phyloP scores from a whole-genome alignment of 2,888 invertebrate species.

The Petrolisthes manimaculis region DNA sequence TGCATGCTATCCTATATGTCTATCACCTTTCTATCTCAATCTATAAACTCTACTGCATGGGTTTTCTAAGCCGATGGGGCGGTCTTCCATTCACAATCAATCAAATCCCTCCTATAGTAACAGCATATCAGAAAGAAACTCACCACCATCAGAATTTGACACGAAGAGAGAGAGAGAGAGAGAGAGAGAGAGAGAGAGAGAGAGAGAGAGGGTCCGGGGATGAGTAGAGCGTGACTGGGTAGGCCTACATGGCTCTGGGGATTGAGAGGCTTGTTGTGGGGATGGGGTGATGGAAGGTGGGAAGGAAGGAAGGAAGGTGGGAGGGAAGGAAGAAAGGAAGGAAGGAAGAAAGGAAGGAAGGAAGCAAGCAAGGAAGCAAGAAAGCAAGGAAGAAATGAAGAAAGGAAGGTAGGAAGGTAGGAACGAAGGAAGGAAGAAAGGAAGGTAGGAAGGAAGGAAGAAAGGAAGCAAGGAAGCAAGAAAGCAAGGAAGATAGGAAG shows the following conservation, averaged over 20 bases:
- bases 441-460: background rate
- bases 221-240: background rate
- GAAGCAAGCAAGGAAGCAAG: background rate
- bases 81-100: too few relatives aligned
- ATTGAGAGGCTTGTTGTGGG: background rate
- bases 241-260: background rate
- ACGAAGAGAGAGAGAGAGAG: background rate
- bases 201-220: background rate
- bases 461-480: background rate
- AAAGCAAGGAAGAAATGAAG: background rate
- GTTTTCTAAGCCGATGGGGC: too few relatives aligned
- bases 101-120: background rate
- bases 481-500: background rate
- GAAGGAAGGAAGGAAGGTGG: background rate
- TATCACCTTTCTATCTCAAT: too few relatives aligned
- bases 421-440: background rate
- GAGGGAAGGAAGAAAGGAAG: background rate
- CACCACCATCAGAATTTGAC: background rate
- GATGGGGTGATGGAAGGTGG: background rate
- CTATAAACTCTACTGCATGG: too few relatives aligned
- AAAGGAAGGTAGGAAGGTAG: background rate
- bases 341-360: background rate
- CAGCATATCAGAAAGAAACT: background rate
- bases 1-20: too few relatives aligned
- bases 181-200: constrained; percentile 2